Percentiles rank a stretch among this genome's conserved stretches.
Conservation (phyloP, 2,797 vertebrate genomes). For the Danio choprae region DNA sequence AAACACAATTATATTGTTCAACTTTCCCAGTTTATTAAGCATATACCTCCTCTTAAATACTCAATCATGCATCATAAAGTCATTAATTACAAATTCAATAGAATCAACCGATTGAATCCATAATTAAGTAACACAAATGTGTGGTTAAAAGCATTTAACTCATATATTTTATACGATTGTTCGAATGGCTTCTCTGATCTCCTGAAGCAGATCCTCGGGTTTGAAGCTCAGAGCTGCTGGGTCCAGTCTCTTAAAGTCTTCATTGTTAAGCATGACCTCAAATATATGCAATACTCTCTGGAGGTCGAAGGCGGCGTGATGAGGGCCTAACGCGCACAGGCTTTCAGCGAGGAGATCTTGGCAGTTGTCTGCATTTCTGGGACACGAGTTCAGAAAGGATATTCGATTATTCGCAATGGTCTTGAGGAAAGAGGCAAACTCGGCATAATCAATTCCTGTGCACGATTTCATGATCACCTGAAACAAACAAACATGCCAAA, state of each 20-base stretch:
- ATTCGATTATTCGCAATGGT: conserved; percentile 86
- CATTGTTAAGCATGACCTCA: conserved; percentile 85
- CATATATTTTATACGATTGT: conserved; percentile 78
- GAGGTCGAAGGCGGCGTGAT: conserved; percentile 90
- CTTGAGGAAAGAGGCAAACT: conserved; percentile 91
- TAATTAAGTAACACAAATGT: neutral
- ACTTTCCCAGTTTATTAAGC: too few relatives aligned
- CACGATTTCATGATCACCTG: conserved; percentile 95
- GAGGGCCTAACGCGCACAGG: conserved; percentile 78
- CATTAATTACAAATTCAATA: too few relatives aligned
- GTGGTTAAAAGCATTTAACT: conserved; percentile 15
- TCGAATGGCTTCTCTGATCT: conserved; percentile 79
- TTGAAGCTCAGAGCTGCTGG: conserved; percentile 70
- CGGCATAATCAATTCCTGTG: conserved; percentile 89
- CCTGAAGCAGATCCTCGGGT: conserved; percentile 80
- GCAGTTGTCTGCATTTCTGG: conserved; percentile 67
- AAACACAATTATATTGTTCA: too few relatives aligned
- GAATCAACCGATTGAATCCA: too few relatives aligned
- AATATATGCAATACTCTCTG: conserved; percentile 85
- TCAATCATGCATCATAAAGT: too few relatives aligned
- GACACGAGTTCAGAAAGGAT: conserved; percentile 75
- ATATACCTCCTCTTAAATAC: too few relatives aligned
- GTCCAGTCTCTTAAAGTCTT: conserved; percentile 88
- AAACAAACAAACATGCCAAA: neutral
- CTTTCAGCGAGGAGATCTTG: conserved; percentile 71